Evolutionary conservation across 53 echinoderm and acorn worm species (phyloP), one percentile per base, ranked within the genome.

Genomic region (Crossaster papposus): DNA sequence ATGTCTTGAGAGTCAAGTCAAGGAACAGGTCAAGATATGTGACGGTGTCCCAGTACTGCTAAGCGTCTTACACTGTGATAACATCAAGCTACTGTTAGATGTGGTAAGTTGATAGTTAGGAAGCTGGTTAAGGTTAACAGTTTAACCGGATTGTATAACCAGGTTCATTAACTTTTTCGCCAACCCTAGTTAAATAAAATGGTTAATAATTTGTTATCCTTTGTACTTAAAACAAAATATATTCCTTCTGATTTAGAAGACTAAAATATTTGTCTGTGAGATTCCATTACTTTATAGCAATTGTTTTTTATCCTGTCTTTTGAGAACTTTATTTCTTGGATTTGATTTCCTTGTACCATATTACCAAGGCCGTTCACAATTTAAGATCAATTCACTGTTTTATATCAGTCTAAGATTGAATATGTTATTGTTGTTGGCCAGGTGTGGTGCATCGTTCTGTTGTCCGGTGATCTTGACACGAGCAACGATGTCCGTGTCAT

Each of bases 1-100:
- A 14, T 98, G 99, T 52, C 93, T 91, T 26, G 99, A 98, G 86
- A 89, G 89, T 14, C 96, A 96, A 36, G 96, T 98, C 14, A 88
- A 94, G 37, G 99, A 98, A 81, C 96, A 96, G 77, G 94, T 98
- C 28, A 98, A 97, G 88, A 92, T 98, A 15, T 98, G 90, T 89
- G 99, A 98, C 53, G 99, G 99, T 13, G 90, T 98, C 64, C 96
- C 99, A 0, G 93, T 96, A n/a, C 91, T 98, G 3, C 94, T 98
- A 7, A 96, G 96, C 36, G 89, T 95, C 22, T 80, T 98, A 54
- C 99, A 98, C 81, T 96, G 91, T 54, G 96, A 98, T 50, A 94
- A 96, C 81, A 91, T 98, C 76, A 92, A 91, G 54, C 99, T 98
- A 7, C 91, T 98, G 7, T 89, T 94, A 92, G 92, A 98, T 78